phyloP scores from a whole-genome alignment of 2,888 invertebrate species.

The Parapristionchus giblindavisi region DNA sequence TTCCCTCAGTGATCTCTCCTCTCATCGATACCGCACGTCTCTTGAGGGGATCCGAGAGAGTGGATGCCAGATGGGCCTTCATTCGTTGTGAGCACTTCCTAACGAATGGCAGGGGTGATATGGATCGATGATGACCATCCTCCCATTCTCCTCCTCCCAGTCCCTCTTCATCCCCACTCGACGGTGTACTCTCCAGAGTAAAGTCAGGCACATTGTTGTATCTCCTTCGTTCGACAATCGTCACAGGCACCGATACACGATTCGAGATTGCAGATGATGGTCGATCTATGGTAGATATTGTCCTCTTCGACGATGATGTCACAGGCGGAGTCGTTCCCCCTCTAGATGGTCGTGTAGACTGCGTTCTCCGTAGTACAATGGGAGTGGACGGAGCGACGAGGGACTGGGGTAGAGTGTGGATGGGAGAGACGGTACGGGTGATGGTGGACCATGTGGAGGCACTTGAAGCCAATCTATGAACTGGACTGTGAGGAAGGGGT shows the following conservation, averaged over 20 bases:
- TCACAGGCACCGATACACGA: neutral
- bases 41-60: constrained; percentile 53
- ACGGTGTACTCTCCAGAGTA: neutral
- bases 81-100: constrained; percentile 50
- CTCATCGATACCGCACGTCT: constrained; percentile 23
- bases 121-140: too few relatives aligned
- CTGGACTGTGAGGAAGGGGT: neutral
- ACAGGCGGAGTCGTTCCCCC: too few relatives aligned
- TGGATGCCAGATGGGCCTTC: constrained; percentile 47
- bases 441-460: too few relatives aligned
- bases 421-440: too few relatives aligned
- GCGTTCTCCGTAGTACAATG: neutral
- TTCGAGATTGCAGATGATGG: neutral
- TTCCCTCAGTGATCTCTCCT: constrained; percentile 18
- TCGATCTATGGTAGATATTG: too few relatives aligned
- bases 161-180: neutral
- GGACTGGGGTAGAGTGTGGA: neutral
- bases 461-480: too few relatives aligned
- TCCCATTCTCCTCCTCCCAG: constrained; percentile 3
- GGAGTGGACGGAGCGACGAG: constrained; percentile 13
- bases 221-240: too few relatives aligned
- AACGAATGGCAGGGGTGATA: constrained; percentile 42
- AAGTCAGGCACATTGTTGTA: too few relatives aligned
- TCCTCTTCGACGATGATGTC: neutral
- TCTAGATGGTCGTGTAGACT: neutral